phyloP scores from a whole-genome alignment of 2,797 vertebrate species.

The Erpetoichthys calabaricus region DNA sequence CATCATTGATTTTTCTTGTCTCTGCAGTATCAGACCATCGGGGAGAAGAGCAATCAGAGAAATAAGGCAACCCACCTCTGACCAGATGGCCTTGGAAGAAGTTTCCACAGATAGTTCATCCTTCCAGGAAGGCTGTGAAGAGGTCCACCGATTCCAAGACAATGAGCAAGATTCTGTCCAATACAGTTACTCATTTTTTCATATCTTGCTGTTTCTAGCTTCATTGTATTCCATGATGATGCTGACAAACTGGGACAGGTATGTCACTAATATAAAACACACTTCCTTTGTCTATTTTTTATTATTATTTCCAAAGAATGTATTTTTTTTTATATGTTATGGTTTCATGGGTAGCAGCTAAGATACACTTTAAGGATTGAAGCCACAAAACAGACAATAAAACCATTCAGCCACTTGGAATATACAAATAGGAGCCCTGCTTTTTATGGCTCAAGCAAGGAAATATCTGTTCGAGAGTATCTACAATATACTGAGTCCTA shows the following conservation, averaged over 20 bases:
- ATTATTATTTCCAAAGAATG: too few relatives aligned
- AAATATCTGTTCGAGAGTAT: too few relatives aligned
- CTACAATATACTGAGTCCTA: too few relatives aligned
- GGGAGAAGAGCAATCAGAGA: not conserved
- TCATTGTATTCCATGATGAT: conserved; percentile 11
- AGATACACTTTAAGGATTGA: too few relatives aligned
- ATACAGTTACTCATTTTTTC: conserved; percentile 12
- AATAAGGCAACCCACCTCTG: not conserved
- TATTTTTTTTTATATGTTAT: too few relatives aligned
- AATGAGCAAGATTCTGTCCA: conserved; percentile 9
- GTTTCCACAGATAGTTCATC: conserved; percentile 5
- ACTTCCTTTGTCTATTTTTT: too few relatives aligned
- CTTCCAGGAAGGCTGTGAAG: conserved; percentile 10
- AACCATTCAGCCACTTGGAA: too few relatives aligned
- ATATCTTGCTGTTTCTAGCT: conserved; percentile 8
- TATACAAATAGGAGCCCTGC: too few relatives aligned
- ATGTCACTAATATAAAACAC: not conserved
- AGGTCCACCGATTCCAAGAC: conserved; percentile 11
- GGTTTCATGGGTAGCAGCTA: too few relatives aligned
- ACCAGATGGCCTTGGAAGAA: conserved; percentile 2
- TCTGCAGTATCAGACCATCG: conserved; percentile 6
- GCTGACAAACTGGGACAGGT: conserved; percentile 11
- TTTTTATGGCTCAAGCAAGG: too few relatives aligned
- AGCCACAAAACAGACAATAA: too few relatives aligned
- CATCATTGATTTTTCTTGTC: not conserved